A percentile compares a stretch with the other conserved stretches of the same genome.
phyloP scores from a whole-genome alignment of 2,113 vertebrate genomes.

The Heterochromis multidens region DNA sequence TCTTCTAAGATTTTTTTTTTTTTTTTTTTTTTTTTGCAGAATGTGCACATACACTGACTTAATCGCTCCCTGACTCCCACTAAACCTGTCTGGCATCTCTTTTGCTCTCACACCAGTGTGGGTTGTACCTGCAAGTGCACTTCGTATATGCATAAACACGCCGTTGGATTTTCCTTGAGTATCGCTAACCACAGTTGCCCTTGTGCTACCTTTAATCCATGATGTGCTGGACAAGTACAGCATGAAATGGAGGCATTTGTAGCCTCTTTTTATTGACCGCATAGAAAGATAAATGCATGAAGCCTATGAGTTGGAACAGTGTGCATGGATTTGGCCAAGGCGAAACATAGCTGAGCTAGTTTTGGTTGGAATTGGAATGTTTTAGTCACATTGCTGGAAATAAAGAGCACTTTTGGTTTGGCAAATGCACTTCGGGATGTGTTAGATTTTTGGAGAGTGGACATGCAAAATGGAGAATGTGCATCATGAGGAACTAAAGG shows the following conservation, averaged over 20 bases:
- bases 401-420: conserved; percentile 43
- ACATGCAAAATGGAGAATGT: not conserved
- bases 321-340: conserved; percentile 12
- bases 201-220: not conserved
- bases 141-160: not conserved
- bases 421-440: not conserved
- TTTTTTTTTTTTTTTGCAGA: not conserved
- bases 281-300: conserved; percentile 13
- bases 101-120: not conserved
- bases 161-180: conserved; percentile 9
- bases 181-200: conserved; percentile 6
- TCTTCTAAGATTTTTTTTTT: not conserved
- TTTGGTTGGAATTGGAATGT: conserved; percentile 63
- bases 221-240: not conserved
- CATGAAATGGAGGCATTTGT: not conserved
- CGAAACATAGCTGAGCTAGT: conserved; percentile 57
- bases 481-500: not conserved
- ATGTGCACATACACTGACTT: not conserved
- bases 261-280: conserved; percentile 8
- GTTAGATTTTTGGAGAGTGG: not conserved
- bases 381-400: conserved; percentile 54
- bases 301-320: conserved; percentile 18
- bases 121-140: not conserved
- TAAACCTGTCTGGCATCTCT: conserved; percentile 4
- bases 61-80: conserved; percentile 9